Evolutionary conservation across 2,113 vertebrate species (phyloP), one percentile per base, ranked within the genome.

Genomic region (Pelodiscus sinensis): DNA sequence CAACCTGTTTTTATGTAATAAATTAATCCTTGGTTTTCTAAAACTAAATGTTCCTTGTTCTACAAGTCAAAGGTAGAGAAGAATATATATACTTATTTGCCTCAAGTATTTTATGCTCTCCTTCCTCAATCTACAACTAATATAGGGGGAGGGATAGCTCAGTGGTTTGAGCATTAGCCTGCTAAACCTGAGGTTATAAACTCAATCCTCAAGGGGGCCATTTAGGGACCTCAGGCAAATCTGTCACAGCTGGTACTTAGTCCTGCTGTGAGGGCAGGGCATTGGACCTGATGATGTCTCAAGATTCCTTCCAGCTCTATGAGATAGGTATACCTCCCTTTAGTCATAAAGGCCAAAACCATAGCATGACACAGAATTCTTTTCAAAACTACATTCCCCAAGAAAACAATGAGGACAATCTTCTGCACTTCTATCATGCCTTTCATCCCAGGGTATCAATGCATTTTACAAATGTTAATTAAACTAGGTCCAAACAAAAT

Each of bases 401-500:
- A 78, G 18, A 93, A 73, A n/a, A 62, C 35, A 91, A 77, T 79
- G 92, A 86, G 18, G 3, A 79, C 85, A 90, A 87, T 88, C 51
- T 2, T 96, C 81, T 92, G 87, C 89, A 85, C 71, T 88, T 90
- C 92, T 80, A 35, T 81, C 94, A 68, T 92, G 2, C 77, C 84
- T 86, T 89, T 95, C 81, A 87, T 84, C 65, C 15, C 1, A 89
- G 44, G 57, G 79, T 89, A 79, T 87, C 50, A 93, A 87, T n/a
- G 84, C 29, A 78, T 27, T 81, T 56, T 58, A 68, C 68, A 92
- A 94, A 91, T 44, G 29, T 90, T 90, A 93, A 90, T 85, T 96
- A 96, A 95, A 78, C 11, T 52, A 58, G 89, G 51, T 88, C 89
- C 19, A 92, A 95, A 68, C 13, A 85, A 92, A 84, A 90, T 25